Base-by-base conservation (phyloP, 1,140 invertebrate species). In the Nephila pilipes region DNA sequence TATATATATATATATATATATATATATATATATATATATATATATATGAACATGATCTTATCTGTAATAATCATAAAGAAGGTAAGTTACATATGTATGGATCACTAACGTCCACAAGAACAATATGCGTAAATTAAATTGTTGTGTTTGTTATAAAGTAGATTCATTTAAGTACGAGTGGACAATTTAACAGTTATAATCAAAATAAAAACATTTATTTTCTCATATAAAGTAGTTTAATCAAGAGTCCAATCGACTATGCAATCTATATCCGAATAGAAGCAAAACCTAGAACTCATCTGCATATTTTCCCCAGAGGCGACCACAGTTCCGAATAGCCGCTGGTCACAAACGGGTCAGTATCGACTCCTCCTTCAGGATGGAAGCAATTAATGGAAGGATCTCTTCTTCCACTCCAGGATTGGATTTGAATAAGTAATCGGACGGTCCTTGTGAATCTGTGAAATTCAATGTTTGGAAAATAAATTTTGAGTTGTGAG, bases 381-480 rank as follows among this genome's bases (percentile, higher is more conserved):
- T 75, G 29, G 69, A 32, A 25, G 69, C 69, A 75, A 75, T 75
- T 75, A 75, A 46, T 46, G 46, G 12, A 75, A 29, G 69, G 32
- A 75, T 29, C 25, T 1, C 65, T 36, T 75, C 36, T 29, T 75
- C 29, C 29, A 29, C 25, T 18, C 69, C 18, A 18, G 16, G 29
- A 16, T 29, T 14, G 36, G 69, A 75, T 75, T 75, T 75, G 69
- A 75, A 75, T 75, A 75, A 75, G 32, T 75, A 32, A 75, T 36
- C 32, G 29, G 25, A 18, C 16, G 69, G 10, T 18, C 32, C 29
- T 6, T 36, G 32, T 18, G 69, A 75, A 75, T 75, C 36, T 14
- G 32, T 14, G 3, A 29, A 75, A 75, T 75, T 16, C 25, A 25
- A 0, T 65, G 1, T 29, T 75, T 5, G 25, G 69, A 16, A 46